Evolutionary conservation across 1,140 invertebrate species (phyloP).

Genomic region (Drosophila albomicans): DNA sequence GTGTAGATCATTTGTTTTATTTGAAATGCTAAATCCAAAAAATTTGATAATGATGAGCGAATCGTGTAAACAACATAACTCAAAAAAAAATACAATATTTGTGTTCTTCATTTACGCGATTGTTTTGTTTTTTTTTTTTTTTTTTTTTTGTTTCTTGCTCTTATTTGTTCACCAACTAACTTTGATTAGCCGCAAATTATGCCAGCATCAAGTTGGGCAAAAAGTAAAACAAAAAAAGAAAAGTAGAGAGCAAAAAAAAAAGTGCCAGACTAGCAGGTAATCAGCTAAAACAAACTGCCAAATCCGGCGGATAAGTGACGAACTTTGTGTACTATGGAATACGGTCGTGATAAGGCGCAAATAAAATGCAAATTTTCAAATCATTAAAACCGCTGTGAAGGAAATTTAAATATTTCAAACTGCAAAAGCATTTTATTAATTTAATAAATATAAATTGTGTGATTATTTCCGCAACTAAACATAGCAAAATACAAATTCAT

Average conservation of each 20-base stretch:
- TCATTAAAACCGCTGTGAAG: neutral
- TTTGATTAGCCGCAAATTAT: constrained; percentile 42
- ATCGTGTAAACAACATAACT: constrained; percentile 7
- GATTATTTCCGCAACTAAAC: too few species aligned
- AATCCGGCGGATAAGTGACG: constrained; percentile 34
- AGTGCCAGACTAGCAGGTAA: constrained; percentile 34
- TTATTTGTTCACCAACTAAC: constrained; percentile 9
- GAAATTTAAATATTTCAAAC: too few species aligned
- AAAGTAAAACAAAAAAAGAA: neutral
- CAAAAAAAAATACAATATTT: neutral
- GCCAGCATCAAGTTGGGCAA: constrained; percentile 22
- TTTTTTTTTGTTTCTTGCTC: neutral
- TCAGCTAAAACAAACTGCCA: constrained; percentile 46
- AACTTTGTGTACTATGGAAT: constrained; percentile 21
- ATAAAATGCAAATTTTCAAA: neutral
- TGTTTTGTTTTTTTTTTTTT: constrained; percentile 1
- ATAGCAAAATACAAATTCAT: too few species aligned
- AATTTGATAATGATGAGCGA: constrained; percentile 22
- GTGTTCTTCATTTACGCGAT: constrained; percentile 1
- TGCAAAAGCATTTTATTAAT: too few species aligned
- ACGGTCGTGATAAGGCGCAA: neutral
- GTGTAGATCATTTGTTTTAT: constrained; percentile 7
- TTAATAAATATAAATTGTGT: too few species aligned
- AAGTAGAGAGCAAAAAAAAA: constrained; percentile 8
- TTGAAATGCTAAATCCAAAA: neutral